Evolutionary conservation across 2,797 vertebrate species (phyloP), one percentile per base, ranked within the genome.

Genomic region (Steatocranus sp.): DNA sequence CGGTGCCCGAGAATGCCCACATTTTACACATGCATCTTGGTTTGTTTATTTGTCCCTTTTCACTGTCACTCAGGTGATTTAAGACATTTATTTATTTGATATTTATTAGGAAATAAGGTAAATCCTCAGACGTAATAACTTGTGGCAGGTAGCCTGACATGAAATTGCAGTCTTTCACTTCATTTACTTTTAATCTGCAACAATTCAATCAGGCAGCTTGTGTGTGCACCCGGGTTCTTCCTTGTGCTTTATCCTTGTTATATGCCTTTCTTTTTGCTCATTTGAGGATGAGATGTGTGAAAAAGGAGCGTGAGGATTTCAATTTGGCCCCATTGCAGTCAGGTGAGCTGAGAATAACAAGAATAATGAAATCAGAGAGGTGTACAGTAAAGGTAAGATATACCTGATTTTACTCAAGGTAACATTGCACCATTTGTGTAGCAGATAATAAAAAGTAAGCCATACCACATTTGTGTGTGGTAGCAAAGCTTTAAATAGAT

Each of bases 161-260:
- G 25, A 53, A 82, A 86, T 86, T 61, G 20, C 61, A 76, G 23
- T 46, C 25, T 75, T 30, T 84, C 73, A 78, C 66, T 76, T 11
- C 20, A 41, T 61, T 68, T 84, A 54, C 53, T 50, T 90, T 89
- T 86, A 79, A 84, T 84, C 88, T 86, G 79, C 74, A 74, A 78
- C 73, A 91, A 82, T 87, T 77, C 46, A 85, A 80, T 88, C 83
- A 78, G 56, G 75, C 79, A 68, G 73, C 30, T 76, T 32, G 41
- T 50, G 61, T 38, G 53, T 5, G 5, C 43, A 75, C 68, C 51
- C 36, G 2, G 25, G 10, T 27, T 73, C 50, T 50, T 87, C 56
- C 51, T 54, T 75, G 15, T n/a, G 11, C 74, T 73, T 76, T 86
- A 74, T 83, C 53, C 23, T 38, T 36, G 20, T 85, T 87, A 66